Evolutionary conservation across 2,888 invertebrate genomes (phyloP).

Genomic region (Colostygia pectinataria): DNA sequence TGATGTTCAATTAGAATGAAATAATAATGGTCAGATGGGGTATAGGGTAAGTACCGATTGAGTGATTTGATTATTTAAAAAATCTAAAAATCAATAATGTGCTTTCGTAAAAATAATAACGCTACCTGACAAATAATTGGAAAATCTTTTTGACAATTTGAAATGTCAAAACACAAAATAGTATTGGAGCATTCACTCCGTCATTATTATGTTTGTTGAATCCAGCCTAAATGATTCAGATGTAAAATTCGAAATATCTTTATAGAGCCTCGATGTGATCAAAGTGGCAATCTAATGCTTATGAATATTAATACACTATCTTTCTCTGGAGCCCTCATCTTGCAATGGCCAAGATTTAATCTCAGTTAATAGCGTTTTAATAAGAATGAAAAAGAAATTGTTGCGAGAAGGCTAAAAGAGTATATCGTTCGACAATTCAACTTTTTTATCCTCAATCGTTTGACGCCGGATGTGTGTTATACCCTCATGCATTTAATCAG

Average conservation of each 20-base stretch:
- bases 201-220: too few relatives aligned
- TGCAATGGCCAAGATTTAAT: constrained; percentile 19
- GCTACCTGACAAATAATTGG: too few relatives aligned
- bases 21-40: too few relatives aligned
- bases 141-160: too few relatives aligned
- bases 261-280: constrained; percentile 14
- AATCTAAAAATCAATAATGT: too few relatives aligned
- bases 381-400: constrained; percentile 16
- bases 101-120: too few relatives aligned
- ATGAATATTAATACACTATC: constrained; percentile 23
- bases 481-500: constrained; percentile 13
- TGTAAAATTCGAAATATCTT: constrained; percentile 15
- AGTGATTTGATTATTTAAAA: too few relatives aligned
- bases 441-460: constrained; percentile 17
- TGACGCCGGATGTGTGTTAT: constrained; percentile 3
- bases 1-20: too few relatives aligned
- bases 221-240: constrained; percentile 1
- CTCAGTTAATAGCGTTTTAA: constrained; percentile 20
- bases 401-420: constrained; percentile 1
- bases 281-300: constrained; percentile 26
- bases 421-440: neutral
- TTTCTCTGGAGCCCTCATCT: constrained; percentile 9
- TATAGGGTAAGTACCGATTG: too few relatives aligned
- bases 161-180: too few relatives aligned
- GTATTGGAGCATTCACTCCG: too few relatives aligned